Evolutionary conservation across 2,888 invertebrate genomes (phyloP).

Genomic region (Orthonevra nobilis): DNA sequence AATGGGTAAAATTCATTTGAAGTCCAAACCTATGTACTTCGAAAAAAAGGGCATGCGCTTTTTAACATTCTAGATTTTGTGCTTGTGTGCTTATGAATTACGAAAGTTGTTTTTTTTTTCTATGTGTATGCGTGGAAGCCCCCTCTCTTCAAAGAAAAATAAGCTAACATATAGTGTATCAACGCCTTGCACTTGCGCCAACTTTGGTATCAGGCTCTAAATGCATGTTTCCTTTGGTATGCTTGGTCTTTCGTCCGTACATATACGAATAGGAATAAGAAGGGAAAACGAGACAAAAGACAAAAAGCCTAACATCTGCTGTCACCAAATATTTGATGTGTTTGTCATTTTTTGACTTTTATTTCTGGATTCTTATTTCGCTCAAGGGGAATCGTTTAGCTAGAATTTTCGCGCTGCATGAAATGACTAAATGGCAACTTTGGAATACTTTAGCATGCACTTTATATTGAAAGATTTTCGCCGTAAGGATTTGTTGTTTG

Average conservation of each 20-base stretch:
- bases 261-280: not conserved
- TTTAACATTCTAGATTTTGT: slow-evolving; percentile 18
- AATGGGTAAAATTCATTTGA: slow-evolving; percentile 25
- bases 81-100: slow-evolving; percentile 28
- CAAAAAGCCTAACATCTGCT: not conserved
- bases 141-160: too few species aligned
- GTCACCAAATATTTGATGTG: not conserved
- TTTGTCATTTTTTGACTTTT: slow-evolving; percentile 3
- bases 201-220: slow-evolving; percentile 7
- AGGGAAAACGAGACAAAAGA: not conserved
- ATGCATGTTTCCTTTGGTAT: not conserved
- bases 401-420: not conserved
- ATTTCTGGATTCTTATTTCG: slow-evolving; percentile 11
- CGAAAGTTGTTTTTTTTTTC: slow-evolving; percentile 4
- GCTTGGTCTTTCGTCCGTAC: not conserved
- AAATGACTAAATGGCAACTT: too few species aligned
- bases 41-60: slow-evolving; percentile 51
- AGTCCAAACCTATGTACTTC: slow-evolving; percentile 27
- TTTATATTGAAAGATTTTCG: slow-evolving; percentile 8
- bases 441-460: too few species aligned
- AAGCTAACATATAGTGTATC: not conserved
- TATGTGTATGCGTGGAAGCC: not conserved
- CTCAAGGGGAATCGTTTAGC: slow-evolving; percentile 11
- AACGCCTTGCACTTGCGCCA: slow-evolving; percentile 28
- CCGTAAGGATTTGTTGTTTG: too few species aligned